Conservation (phyloP, 2,113 vertebrate genomes). For the Pangasianodon gigas region DNA sequence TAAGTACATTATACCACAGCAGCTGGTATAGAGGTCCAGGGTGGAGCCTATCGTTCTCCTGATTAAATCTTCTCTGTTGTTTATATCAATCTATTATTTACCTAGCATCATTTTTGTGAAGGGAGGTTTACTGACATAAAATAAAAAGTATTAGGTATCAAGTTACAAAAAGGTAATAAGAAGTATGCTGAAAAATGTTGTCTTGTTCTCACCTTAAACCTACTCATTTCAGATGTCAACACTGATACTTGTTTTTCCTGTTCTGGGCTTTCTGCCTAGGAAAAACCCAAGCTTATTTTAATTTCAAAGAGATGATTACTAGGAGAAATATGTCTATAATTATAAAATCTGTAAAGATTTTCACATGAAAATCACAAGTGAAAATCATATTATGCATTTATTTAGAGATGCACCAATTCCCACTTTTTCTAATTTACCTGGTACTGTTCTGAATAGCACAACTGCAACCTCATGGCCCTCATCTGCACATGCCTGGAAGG, state of each 20-base stretch:
- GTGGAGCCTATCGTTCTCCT: not conserved
- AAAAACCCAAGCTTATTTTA: not conserved
- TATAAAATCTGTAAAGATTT: not conserved
- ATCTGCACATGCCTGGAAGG: not conserved
- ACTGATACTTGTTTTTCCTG: not conserved
- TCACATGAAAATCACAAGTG: not conserved
- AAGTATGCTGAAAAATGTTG: not conserved
- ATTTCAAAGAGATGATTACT: not conserved
- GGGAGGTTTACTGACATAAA: not conserved
- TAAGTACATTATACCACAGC: not conserved
- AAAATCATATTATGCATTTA: not conserved
- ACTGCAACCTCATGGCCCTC: not conserved
- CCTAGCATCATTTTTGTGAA: not conserved
- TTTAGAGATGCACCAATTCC: not conserved
- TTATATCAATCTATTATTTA: not conserved
- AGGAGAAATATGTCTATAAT: not conserved
- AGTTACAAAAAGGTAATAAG: not conserved
- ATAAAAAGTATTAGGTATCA: not conserved
- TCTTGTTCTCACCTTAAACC: not conserved
- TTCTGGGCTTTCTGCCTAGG: not conserved
- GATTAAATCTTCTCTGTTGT: not conserved
- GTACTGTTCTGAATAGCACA: not conserved
- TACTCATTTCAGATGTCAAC: not conserved
- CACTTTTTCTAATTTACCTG: not conserved
- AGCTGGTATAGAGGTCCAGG: not conserved